Base-by-base conservation (phyloP, 1,140 invertebrate genomes). In the Oryzaephilus surinamensis region DNA sequence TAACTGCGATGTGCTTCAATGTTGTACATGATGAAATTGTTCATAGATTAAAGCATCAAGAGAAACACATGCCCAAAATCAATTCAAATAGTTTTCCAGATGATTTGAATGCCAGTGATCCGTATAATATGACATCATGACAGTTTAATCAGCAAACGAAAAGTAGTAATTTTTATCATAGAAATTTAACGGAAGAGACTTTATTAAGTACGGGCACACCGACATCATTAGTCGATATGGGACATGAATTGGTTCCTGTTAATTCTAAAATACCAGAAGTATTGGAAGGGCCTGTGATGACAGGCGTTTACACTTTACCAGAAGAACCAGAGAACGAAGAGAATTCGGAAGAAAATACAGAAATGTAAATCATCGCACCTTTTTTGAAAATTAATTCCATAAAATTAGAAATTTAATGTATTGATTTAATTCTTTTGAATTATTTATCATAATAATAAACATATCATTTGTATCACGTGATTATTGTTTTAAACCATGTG, bases 1-100 rank as follows among this genome's bases (percentile, higher is more conserved):
- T 38, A 21, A 91, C 94, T n/a, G 90, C 92, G 17, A 97, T 97
- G 90, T 96, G 91, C 51, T 97, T 96, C 67, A 95, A 95, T 60
- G 81, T 98, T 19, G 81, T 97, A 35, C 92, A 98, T 64, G 91
- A 96, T 57, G 90, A 96, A 61, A 82, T 86, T 31, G 77, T 85
- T 8, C 81, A 85, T 62, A 73, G 80, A 40, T 64, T 84, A n/a
- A 74, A 74, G 48, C 79, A 83, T 49, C 55, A 62, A 32, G 58
- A 62, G 13, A 8, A 24, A 8, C 5, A 24, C 23, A 4, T 59
- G 6, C 51, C 58, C 13, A 68, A 70, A 38, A 41, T 63, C 4
- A 66, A 64, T 23, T 65, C 69, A 40, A 48, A 60, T 15, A 64
- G 61, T 47, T 58, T 67, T 30, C 62, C 66, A 37, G 67, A 76